These are phyloP conservation scores for Clamator glandarius DNA, from an alignment of 2,797 vertebrate species.

Conservation along the genomic window DNA sequence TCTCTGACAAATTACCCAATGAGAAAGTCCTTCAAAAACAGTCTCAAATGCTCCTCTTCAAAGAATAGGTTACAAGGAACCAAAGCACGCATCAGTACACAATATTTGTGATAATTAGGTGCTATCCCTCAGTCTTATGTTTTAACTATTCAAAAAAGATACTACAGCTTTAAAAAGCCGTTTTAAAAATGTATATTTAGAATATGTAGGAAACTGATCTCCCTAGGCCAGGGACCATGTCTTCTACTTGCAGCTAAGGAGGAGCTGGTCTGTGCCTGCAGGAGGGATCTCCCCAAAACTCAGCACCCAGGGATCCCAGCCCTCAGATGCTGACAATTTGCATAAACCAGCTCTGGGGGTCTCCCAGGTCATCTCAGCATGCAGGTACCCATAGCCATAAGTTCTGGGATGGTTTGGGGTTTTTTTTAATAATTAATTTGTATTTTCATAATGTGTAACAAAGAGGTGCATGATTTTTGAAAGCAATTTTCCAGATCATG, in stretches of 20 bases:
- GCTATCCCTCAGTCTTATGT: neutral
- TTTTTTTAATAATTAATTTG: neutral
- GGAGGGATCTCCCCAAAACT: neutral
- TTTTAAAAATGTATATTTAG: neutral
- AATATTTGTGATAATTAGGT: neutral
- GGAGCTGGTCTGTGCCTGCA: neutral
- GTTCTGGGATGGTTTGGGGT: neutral
- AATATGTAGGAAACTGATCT: neutral
- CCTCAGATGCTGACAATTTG: neutral
- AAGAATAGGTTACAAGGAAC: neutral
- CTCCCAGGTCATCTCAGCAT: neutral
- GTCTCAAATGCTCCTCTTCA: neutral
- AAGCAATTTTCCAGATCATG: neutral
- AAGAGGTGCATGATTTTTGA: neutral
- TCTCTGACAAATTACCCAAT: neutral
- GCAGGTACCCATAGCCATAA: neutral
- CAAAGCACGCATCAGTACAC: neutral
- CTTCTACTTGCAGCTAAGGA: neutral
- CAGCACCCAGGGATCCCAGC: neutral
- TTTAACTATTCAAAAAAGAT: constrained; percentile 10
- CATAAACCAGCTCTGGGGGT: neutral
- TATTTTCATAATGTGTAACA: neutral
- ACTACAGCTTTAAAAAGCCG: neutral
- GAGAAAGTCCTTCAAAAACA: neutral
- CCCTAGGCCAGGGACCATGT: neutral